Evolutionary conservation across 1,140 invertebrate genomes (phyloP).

Genomic region (Cardiocondyla obscurior): DNA sequence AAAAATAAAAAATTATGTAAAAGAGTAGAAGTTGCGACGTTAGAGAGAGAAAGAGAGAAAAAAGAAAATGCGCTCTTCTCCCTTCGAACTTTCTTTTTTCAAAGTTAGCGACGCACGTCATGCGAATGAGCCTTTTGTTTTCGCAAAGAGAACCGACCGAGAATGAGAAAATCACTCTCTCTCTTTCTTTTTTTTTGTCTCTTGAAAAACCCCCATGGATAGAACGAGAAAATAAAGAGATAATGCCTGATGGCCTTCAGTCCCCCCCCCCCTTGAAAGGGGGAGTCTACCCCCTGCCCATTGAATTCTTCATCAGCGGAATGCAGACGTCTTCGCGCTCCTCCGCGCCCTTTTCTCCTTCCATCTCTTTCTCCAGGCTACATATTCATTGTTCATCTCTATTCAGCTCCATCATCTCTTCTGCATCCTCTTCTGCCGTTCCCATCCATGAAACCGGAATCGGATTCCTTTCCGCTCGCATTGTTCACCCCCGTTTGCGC

Average conservation of each 20-base stretch:
- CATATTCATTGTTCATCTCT: background rate
- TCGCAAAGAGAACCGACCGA: background rate
- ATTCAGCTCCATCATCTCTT: constrained; percentile 18
- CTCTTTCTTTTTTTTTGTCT: too few relatives aligned
- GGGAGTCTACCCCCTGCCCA: constrained; percentile 59
- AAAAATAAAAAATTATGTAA: background rate
- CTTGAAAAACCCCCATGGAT: constrained; percentile 15
- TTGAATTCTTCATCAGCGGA: constrained; percentile 74
- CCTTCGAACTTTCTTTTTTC: background rate
- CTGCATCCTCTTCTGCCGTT: background rate
- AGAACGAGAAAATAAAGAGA: constrained; percentile 70
- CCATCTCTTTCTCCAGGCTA: background rate
- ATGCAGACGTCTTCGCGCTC: constrained; percentile 58
- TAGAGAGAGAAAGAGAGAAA: background rate
- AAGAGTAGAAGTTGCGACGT: background rate
- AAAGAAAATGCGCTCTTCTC: too few relatives aligned
- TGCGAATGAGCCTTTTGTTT: constrained; percentile 64
- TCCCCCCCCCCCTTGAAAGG: constrained; percentile 41
- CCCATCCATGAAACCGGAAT: constrained; percentile 39
- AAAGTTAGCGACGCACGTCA: constrained; percentile 39
- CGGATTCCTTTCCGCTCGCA: constrained; percentile 63
- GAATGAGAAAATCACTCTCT: constrained; percentile 4
- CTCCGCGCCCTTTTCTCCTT: background rate
- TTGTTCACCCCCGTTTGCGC: constrained; percentile 11
- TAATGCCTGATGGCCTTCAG: constrained; percentile 58